Percentiles rank a stretch among this genome's conserved stretches.
These are phyloP conservation scores for Pica pica DNA, from an alignment of 2,113 vertebrate genomes.

Conservation along the genomic window DNA sequence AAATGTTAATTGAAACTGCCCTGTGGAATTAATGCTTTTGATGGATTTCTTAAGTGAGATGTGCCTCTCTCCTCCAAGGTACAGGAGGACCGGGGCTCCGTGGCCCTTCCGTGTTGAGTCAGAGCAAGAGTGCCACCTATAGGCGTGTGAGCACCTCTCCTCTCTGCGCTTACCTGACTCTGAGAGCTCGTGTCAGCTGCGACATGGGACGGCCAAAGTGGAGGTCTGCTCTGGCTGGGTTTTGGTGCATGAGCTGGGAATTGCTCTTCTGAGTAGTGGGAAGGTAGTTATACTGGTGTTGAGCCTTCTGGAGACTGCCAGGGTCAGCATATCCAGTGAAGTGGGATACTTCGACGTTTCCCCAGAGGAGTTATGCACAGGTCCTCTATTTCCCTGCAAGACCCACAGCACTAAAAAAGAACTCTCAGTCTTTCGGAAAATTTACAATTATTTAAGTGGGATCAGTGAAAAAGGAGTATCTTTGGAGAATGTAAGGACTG, in stretches of 20 bases:
- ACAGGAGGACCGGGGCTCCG: fast-evolving
- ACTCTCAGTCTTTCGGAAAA: neutral
- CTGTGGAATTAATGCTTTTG: neutral
- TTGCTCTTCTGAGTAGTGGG: neutral
- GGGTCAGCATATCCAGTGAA: neutral
- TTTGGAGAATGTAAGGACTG: neutral
- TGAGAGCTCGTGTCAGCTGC: neutral
- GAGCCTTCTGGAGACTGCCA: neutral
- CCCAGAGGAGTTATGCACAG: neutral
- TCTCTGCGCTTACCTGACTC: fast-evolving
- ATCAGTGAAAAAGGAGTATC: neutral
- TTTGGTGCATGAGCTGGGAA: neutral
- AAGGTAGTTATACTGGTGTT: neutral
- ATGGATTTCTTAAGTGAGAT: fast-evolving
- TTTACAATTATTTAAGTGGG: neutral
- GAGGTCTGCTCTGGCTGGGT: neutral
- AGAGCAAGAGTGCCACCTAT: constrained; percentile 44
- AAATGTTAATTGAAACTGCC: neutral
- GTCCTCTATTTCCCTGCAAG: neutral
- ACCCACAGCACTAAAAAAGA: neutral
- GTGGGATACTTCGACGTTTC: neutral
- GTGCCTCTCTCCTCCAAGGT: neutral
- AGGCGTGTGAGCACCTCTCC: neutral
- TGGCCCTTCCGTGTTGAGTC: neutral
- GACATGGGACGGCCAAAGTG: fast-evolving